Evolutionary conservation across 2,888 invertebrate species (phyloP), one percentile per base, ranked within the genome.

Genomic region (Drosophila dives): DNA sequence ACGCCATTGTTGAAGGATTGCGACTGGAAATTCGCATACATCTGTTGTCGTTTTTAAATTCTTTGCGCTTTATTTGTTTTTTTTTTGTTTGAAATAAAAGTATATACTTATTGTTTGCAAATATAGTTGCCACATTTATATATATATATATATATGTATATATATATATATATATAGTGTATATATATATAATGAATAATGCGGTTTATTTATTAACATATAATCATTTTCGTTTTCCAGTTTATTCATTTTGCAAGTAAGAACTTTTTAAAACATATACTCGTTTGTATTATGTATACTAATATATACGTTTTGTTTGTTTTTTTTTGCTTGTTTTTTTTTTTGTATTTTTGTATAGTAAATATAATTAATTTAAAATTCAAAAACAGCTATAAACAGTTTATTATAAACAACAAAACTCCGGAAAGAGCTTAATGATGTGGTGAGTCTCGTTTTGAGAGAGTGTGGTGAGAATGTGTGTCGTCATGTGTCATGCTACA

Each of bases 321-420:
- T 73, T 20, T 83, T 70, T 82, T 33, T 53, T 17, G 34, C 15
- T 53, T 45, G 45, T 15, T 54, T 17, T n/a, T 64, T 58, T 62
- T 66, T 71, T 58, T 62, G 64, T 71, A 60, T 61, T 75, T 73
- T 76, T 64, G 84, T 84, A 82, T 89, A 85, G 77, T 89, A 89
- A 87, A 89, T 85, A 85, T 85, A 89, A 85, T 89, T 81, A 70
- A 75, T 86, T 86, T 83, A 88, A 86, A 90, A 90, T 86, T 86
- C 81, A 83, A 82, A 86, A 89, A 87, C 86, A 90, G 87, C 89
- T 86, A 90, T 84, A 87, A 87, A 90, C 90, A 90, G 86, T 86
- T 86, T 81, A 65, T 77, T 63, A 85, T 84, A 89, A 87, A 89
- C 80, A 87, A 89, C 89, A 80, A 75, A 87, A 89, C 90, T 86